phyloP scores from a whole-genome alignment of 2,888 invertebrate genomes.

The Anorthoa munda region DNA sequence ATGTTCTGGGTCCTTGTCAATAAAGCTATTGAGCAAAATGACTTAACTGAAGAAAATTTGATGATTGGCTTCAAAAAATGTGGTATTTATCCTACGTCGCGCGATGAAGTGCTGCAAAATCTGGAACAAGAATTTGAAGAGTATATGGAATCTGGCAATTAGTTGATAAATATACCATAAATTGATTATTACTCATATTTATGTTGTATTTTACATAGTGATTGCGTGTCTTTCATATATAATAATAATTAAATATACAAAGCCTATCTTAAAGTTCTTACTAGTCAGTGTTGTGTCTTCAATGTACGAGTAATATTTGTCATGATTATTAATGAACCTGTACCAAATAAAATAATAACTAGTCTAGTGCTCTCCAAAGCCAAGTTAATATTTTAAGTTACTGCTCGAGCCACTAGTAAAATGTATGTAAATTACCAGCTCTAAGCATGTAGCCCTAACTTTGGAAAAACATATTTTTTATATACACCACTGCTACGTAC shows the following conservation, averaged over 20 bases:
- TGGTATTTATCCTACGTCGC: constrained; percentile 24
- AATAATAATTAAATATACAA: not conserved
- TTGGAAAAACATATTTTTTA: constrained; percentile 2
- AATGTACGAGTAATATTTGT: not conserved
- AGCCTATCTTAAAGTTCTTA: not conserved
- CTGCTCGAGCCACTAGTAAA: not conserved
- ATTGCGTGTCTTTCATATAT: not conserved
- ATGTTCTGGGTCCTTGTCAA: constrained; percentile 21
- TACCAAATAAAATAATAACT: not conserved
- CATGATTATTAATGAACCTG: not conserved
- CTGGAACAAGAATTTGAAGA: constrained; percentile 20
- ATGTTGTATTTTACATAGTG: not conserved
- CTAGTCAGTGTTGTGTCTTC: not conserved
- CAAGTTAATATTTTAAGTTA: not conserved
- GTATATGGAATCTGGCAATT: not conserved
- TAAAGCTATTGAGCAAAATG: constrained; percentile 14
- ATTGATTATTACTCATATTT: not conserved
- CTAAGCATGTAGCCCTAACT: not conserved
- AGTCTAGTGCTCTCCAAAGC: not conserved
- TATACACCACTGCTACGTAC: not conserved
- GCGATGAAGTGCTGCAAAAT: constrained; percentile 17
- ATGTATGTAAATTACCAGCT: not conserved
- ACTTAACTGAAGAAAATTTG: constrained; percentile 23
- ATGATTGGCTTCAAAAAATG: constrained; percentile 23
- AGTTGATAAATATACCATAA: not conserved